Base-by-base conservation (phyloP, 2,888 invertebrate species). In the Holacanthella duospinosa region DNA sequence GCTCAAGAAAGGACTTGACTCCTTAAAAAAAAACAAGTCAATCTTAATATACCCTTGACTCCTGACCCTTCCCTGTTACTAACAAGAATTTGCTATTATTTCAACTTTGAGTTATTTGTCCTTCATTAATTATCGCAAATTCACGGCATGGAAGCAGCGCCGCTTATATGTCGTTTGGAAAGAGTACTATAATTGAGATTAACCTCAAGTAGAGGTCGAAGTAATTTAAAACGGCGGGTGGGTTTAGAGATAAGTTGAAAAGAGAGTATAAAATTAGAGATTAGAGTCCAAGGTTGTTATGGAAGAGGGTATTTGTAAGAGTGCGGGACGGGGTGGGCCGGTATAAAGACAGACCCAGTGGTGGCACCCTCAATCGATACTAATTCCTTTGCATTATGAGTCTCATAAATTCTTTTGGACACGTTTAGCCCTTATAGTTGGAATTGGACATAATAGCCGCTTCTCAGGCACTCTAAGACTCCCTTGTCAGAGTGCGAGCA, bases 281-380 rank as follows among this genome's bases (percentile, higher is more conserved):
- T n/a, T n/a, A 9, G 36, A 36, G 36, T 9, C 16, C 36, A 36
- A 36, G 36, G 16, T 36, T 16, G 36, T 36, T 36, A 9, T 36
- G 16, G n/a, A n/a, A 9, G 36, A 36, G 36, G 6, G 36, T 6
- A 36, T 16, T 36, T 36, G 36, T 9, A 16, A 36, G 36, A 16
- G 9, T 26, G 53, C 53, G 53, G n/a, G 24, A 21, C 12, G n/a
- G 24, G 53, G 53, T 53, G 53, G 53, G 53, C 24, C 19, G 24
- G 53, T 21, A 21, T n/a, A 53, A 53, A 24, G 26, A 2, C 26
- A 25, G 55, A 25, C 55, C 6, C 55, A 55, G 55, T 55, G 55
- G 55, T 55, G 55, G 55, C 27, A 55, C 25, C 16, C 26, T 25
- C 55, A 55, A 55, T 55, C 55, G 55, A 55, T 55, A 55, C 55